These are phyloP conservation scores for Sorex maritimensis DNA, from an alignment of 2,797 vertebrate genomes.

Conservation along the genomic window DNA sequence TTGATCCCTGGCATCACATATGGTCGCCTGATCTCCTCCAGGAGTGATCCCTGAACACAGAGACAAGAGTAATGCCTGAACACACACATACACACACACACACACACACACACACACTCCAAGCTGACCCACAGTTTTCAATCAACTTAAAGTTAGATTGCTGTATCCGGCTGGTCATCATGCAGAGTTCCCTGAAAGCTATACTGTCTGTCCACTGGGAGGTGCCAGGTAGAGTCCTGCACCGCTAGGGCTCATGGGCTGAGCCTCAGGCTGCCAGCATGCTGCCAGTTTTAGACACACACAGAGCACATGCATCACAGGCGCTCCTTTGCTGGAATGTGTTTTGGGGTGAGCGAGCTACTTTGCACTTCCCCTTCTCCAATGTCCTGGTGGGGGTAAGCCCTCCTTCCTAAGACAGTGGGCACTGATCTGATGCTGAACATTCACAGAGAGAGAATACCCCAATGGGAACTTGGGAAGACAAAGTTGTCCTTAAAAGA, in stretches of 20 bases:
- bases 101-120: too few species aligned
- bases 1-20: too few species aligned
- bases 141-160: neutral
- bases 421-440: rapidly evolving
- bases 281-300: neutral
- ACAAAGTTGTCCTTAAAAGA: neutral
- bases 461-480: neutral
- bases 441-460: neutral
- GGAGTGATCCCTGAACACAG: too few species aligned
- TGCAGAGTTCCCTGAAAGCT: neutral
- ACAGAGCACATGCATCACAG: rapidly evolving
- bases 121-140: neutral
- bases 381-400: neutral
- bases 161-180: neutral
- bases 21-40: too few species aligned
- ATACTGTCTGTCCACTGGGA: neutral
- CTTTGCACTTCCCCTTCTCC: neutral
- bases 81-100: too few species aligned
- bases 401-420: neutral
- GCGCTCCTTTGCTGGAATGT: neutral
- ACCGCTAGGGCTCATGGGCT: too few species aligned
- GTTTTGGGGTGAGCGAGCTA: neutral
- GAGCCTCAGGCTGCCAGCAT: rapidly evolving
- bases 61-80: too few species aligned
- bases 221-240: neutral